These are phyloP conservation scores for Megalonaias nervosa DNA, from an alignment of 1,140 invertebrate genomes.

Conservation along the genomic window DNA sequence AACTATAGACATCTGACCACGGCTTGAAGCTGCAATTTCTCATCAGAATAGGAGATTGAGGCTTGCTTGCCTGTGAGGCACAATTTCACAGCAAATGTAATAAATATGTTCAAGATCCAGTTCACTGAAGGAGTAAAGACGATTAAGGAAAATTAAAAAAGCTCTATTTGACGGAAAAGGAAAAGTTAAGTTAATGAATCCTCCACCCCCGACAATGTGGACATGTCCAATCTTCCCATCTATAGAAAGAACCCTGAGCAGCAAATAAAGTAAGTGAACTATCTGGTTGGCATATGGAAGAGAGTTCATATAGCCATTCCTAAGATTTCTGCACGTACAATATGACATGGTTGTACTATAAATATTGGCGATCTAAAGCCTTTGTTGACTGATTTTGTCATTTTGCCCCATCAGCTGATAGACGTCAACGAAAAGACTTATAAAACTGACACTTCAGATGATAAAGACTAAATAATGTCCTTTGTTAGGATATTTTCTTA, in stretches of 20 bases:
- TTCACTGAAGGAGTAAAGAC: no score
- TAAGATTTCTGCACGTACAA: background rate
- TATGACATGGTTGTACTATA: background rate
- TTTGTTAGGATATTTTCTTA: no score
- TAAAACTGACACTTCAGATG: no score
- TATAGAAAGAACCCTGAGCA: background rate
- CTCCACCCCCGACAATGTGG: background rate
- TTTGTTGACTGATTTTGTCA: background rate
- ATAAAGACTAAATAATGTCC: no score
- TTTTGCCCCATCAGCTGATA: background rate
- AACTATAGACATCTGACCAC: no score
- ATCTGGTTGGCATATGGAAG: slow-evolving; percentile 7
- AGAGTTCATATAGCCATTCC: background rate
- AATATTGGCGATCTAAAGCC: background rate
- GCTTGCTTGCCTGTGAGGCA: no score
- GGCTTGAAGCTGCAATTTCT: no score
- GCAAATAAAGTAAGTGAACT: slow-evolving; percentile 8
- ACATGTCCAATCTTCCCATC: background rate
- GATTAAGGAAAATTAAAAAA: no score
- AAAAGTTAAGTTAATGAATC: background rate
- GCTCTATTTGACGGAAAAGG: background rate
- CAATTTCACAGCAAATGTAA: no score
- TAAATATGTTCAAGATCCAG: no score
- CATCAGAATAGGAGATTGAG: no score
- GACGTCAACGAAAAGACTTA: no score